Evolutionary conservation across 2,888 invertebrate species (phyloP).

Genomic region (Drosophila suboccidentalis): DNA sequence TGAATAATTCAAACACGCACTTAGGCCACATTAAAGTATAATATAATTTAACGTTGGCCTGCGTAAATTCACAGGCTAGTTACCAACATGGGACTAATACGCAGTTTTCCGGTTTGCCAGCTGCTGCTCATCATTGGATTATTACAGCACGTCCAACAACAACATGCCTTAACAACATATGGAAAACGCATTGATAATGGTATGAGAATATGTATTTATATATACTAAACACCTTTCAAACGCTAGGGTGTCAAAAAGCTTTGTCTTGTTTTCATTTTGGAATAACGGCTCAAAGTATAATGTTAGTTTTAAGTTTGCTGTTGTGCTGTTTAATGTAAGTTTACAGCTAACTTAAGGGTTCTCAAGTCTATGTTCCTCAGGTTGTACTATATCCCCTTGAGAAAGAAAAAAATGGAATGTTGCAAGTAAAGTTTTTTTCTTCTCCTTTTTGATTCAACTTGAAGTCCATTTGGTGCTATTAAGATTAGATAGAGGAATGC

Average conservation of each 20-base stretch:
- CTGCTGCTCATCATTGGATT: slow-evolving; percentile 83
- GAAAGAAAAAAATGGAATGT: not conserved
- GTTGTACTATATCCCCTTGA: not conserved
- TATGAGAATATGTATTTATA: slow-evolving; percentile 39
- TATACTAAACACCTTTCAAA: slow-evolving; percentile 20
- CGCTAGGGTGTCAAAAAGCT: slow-evolving; percentile 25
- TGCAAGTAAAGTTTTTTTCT: not conserved
- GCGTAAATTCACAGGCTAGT: slow-evolving; percentile 44
- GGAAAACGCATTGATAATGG: slow-evolving; percentile 24
- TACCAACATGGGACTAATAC: slow-evolving; percentile 83
- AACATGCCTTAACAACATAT: slow-evolving; percentile 34
- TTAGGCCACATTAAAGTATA: slow-evolving; percentile 64
- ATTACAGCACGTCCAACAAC: slow-evolving; percentile 72
- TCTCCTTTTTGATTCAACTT: slow-evolving; percentile 1
- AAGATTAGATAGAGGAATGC: slow-evolving; percentile 23
- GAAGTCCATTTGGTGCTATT: slow-evolving; percentile 29
- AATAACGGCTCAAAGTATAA: slow-evolving; percentile 12
- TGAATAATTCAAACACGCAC: slow-evolving; percentile 71
- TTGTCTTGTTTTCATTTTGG: slow-evolving; percentile 20
- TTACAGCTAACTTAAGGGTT: slow-evolving; percentile 3
- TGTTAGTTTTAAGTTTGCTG: slow-evolving; percentile 24
- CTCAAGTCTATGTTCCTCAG: slow-evolving; percentile 8
- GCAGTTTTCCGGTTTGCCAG: slow-evolving; percentile 78
- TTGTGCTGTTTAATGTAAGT: slow-evolving; percentile 11
- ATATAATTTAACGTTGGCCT: slow-evolving; percentile 52